These are phyloP conservation scores for Takifugu flavidus DNA, from an alignment of 2,113 vertebrate species.

Conservation along the genomic window DNA sequence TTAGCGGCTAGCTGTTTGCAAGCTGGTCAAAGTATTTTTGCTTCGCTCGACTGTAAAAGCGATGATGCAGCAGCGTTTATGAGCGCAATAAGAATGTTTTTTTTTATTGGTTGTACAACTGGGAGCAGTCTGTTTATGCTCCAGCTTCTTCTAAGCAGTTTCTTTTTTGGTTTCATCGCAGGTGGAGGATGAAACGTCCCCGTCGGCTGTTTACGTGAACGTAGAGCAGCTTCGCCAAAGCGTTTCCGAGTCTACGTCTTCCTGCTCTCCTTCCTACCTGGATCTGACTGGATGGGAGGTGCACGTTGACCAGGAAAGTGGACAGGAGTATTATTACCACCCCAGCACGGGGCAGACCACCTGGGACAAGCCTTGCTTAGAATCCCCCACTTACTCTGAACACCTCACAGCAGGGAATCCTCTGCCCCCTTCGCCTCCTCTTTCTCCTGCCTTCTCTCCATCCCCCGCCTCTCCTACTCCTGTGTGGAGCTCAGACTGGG, in stretches of 20 bases:
- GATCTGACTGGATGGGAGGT: constrained; percentile 82
- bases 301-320: constrained; percentile 82
- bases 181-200: constrained; percentile 58
- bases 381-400: constrained; percentile 57
- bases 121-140: neutral
- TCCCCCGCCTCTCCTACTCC: constrained; percentile 47
- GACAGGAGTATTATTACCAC: constrained; percentile 89
- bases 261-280: constrained; percentile 21
- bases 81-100: too few relatives aligned
- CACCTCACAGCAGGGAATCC: constrained; percentile 12
- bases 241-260: constrained; percentile 13
- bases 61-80: too few relatives aligned
- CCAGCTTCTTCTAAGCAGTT: neutral
- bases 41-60: too few relatives aligned
- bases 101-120: too few relatives aligned
- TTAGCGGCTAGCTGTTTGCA: too few relatives aligned
- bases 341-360: constrained; percentile 82
- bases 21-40: too few relatives aligned
- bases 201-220: constrained; percentile 83
- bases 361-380: constrained; percentile 85
- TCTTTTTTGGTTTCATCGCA: constrained; percentile 19
- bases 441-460: constrained; percentile 30
- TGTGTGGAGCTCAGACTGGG: constrained; percentile 76
- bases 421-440: constrained; percentile 28
- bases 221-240: constrained; percentile 74